phyloP scores from a whole-genome alignment of 2,888 invertebrate species.

The Synergus itoensis region DNA sequence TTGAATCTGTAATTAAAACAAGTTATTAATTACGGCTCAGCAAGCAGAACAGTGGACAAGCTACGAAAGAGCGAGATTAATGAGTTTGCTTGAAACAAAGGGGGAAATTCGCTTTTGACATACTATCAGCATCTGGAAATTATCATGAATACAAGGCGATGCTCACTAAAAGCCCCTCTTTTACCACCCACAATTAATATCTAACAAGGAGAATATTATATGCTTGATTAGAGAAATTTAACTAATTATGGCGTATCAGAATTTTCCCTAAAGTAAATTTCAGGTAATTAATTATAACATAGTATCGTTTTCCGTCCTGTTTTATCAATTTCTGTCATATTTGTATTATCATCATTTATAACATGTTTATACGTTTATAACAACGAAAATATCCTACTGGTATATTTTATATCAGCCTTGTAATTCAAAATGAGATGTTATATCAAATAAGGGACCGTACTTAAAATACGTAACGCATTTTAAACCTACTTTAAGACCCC shows the following conservation, averaged over 20 bases:
- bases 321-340: too few species aligned
- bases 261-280: not conserved
- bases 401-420: too few species aligned
- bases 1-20: slow-evolving; percentile 86
- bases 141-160: slow-evolving; percentile 36
- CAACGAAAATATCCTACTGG: too few species aligned
- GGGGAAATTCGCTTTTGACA: slow-evolving; percentile 57
- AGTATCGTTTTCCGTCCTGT: too few species aligned
- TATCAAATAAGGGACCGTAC: too few species aligned
- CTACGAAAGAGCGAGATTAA: slow-evolving; percentile 59
- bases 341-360: too few species aligned
- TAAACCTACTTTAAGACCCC: too few species aligned
- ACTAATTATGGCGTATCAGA: not conserved
- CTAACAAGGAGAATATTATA: slow-evolving; percentile 11
- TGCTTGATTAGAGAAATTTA: not conserved
- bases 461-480: too few species aligned
- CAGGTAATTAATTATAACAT: not conserved
- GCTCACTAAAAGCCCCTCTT: slow-evolving; percentile 12
- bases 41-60: slow-evolving; percentile 48
- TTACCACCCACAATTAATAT: slow-evolving; percentile 21
- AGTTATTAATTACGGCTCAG: slow-evolving; percentile 57
- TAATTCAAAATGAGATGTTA: too few species aligned
- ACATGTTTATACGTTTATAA: too few species aligned
- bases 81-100: slow-evolving; percentile 59
- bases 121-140: slow-evolving; percentile 45